Percentiles rank a stretch among this genome's conserved stretches.
phyloP scores from a whole-genome alignment of 2,113 vertebrate species.

The Centrocercus urophasianus region DNA sequence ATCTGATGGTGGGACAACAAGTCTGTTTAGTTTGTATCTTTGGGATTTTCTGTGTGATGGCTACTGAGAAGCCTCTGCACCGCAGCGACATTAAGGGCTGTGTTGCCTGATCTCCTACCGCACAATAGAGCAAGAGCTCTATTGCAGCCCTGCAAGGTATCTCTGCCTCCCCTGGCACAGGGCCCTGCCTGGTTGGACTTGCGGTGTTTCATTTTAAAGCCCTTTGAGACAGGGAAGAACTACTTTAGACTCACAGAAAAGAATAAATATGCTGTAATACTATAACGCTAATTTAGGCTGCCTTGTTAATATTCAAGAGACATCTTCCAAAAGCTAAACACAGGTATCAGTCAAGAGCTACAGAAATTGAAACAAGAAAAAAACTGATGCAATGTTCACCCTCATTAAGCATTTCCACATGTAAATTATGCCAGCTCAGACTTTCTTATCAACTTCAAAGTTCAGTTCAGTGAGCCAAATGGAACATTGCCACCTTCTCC shows the following conservation, averaged over 20 bases:
- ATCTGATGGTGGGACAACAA: background rate
- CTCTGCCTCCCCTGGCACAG: background rate
- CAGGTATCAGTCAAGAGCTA: background rate
- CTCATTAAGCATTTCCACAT: background rate
- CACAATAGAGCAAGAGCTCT: background rate
- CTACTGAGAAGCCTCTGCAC: background rate
- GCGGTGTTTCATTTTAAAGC: background rate
- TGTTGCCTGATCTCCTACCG: background rate
- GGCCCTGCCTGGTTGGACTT: background rate
- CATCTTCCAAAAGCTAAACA: background rate
- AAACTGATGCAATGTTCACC: background rate
- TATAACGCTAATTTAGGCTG: background rate
- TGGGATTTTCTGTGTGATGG: background rate
- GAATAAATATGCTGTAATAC: background rate
- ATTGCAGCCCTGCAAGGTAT: background rate
- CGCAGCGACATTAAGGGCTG: background rate
- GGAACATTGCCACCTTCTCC: background rate
- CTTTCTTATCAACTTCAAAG: background rate
- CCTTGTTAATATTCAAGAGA: background rate
- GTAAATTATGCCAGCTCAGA: background rate
- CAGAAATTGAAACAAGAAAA: background rate
- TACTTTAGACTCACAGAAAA: background rate
- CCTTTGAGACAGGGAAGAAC: background rate
- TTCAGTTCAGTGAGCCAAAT: background rate
- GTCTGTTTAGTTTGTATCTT: background rate